These are phyloP conservation scores for Delphinapterus leucas DNA, from an alignment of 2,113 vertebrate species.

Conservation along the genomic window DNA sequence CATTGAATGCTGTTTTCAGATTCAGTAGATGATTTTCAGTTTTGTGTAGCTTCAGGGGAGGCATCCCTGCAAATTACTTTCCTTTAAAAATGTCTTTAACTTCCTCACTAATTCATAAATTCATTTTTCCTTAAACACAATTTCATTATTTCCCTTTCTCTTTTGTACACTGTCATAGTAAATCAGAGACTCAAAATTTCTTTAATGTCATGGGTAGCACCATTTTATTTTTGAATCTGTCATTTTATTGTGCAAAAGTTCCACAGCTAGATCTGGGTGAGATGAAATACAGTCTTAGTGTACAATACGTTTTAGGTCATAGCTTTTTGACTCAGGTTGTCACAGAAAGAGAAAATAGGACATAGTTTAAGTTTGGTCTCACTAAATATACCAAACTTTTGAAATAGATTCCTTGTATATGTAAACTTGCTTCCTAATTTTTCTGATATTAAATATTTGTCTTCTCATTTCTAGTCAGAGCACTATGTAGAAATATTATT, in stretches of 20 bases:
- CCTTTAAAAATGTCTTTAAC: slow-evolving; percentile 50
- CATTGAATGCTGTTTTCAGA: slow-evolving; percentile 45
- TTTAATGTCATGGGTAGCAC: neutral
- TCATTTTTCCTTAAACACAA: slow-evolving; percentile 17
- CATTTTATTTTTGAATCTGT: neutral
- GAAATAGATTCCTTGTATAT: neutral
- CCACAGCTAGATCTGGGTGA: neutral
- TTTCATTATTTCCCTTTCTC: neutral
- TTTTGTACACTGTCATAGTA: neutral
- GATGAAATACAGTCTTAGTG: neutral
- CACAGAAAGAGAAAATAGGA: neutral
- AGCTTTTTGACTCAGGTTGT: neutral
- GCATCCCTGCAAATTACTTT: slow-evolving; percentile 56
- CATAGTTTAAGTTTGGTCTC: neutral
- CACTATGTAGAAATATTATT: neutral
- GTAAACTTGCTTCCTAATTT: neutral
- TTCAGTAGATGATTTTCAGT: slow-evolving; percentile 54
- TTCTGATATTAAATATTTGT: neutral
- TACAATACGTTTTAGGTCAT: neutral
- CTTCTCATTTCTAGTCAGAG: neutral
- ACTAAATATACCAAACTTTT: neutral
- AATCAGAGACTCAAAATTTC: neutral
- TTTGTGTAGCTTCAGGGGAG: slow-evolving; percentile 71
- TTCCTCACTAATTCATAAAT: slow-evolving; percentile 67
- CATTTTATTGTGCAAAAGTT: neutral